phyloP scores from a whole-genome alignment of 2,888 invertebrate species.

The Opisthograptis luteolata region DNA sequence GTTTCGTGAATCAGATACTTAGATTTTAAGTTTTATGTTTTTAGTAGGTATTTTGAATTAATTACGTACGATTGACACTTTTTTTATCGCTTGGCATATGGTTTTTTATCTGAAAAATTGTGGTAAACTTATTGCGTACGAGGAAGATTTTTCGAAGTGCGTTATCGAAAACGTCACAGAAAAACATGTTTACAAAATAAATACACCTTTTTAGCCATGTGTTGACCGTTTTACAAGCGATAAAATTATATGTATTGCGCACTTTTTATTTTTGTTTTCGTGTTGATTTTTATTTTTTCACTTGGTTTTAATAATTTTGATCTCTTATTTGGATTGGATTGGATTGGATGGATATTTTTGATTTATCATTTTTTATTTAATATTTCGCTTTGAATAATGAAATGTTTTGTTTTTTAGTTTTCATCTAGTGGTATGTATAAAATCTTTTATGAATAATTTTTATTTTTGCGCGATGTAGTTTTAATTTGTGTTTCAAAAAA shows the following conservation, averaged over 20 bases:
- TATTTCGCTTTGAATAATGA: too few species aligned
- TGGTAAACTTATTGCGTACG: conserved; percentile 19
- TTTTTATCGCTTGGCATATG: conserved; percentile 17
- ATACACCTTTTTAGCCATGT: conserved; percentile 50
- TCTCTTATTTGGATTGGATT: conserved; percentile 5
- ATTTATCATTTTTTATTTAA: too few species aligned
- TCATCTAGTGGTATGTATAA: too few species aligned
- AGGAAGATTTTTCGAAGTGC: conserved; percentile 28
- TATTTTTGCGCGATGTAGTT: too few species aligned
- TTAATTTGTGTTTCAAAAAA: too few species aligned
- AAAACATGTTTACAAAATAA: conserved; percentile 57
- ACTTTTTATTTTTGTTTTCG: conserved; percentile 44
- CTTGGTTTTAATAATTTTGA: conserved; percentile 7
- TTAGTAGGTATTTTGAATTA: not conserved
- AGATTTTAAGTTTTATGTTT: too few species aligned
- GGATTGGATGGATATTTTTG: too few species aligned
- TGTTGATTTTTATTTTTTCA: conserved; percentile 23
- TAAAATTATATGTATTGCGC: conserved; percentile 62
- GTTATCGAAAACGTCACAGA: conserved; percentile 36
- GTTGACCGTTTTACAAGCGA: conserved; percentile 52
- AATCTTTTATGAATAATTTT: too few species aligned
- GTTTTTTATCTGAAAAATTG: conserved; percentile 7
- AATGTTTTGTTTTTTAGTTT: too few species aligned
- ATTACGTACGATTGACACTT: conserved; percentile 4
- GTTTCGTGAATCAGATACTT: too few species aligned